phyloP scores from a whole-genome alignment of 2,888 invertebrate species.

The Helobdella robusta region DNA sequence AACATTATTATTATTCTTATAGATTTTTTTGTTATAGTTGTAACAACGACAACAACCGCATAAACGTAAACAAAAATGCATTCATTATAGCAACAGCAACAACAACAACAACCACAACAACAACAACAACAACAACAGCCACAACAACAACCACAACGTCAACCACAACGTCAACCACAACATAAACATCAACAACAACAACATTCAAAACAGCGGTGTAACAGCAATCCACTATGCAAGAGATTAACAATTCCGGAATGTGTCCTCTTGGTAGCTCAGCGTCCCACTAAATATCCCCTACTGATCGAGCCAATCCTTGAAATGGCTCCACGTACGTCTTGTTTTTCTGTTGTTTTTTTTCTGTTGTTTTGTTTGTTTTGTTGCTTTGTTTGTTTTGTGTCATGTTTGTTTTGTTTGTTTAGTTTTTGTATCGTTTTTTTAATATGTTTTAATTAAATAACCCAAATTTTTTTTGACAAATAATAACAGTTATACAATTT shows the following conservation, averaged over 20 bases:
- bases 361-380: too few species aligned
- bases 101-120: not conserved
- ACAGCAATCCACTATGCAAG: conserved; percentile 65
- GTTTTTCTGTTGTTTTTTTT: not conserved
- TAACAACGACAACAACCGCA: not conserved
- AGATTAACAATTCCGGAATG: conserved; percentile 93
- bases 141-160: not conserved
- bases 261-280: conserved; percentile 83
- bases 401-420: not conserved
- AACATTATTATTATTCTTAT: not conserved
- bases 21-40: not conserved
- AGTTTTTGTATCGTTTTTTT: too few species aligned
- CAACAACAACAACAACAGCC: not conserved
- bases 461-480: too few species aligned
- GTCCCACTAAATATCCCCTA: conserved; percentile 86
- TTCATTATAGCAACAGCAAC: too few species aligned
- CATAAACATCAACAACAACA: not conserved
- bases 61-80: not conserved
- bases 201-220: conserved; percentile 62
- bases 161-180: not conserved
- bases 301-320: conserved; percentile 83
- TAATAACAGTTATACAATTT: too few species aligned
- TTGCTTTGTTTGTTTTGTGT: not conserved
- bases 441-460: too few species aligned
- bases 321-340: conserved; percentile 59